Base-by-base conservation (phyloP, 2,888 invertebrate genomes). In the Drosophila demipolita region DNA sequence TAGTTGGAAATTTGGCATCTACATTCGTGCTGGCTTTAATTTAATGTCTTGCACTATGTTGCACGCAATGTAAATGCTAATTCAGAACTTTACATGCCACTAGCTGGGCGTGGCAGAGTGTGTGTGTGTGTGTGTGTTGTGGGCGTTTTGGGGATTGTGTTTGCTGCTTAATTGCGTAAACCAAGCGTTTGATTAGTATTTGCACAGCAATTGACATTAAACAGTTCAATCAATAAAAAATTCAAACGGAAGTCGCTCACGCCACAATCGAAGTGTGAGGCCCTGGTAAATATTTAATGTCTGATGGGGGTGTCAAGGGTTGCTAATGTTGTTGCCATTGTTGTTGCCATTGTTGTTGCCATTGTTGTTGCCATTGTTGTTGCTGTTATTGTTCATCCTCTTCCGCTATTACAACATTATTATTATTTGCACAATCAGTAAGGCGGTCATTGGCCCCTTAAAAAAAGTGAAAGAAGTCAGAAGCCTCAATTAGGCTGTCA, bases 401-500 rank as follows among this genome's bases (percentile, higher is more conserved):
- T 48, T 26, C 38, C 61, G 38, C 74, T 82, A 76, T 68, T 79
- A 75, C 64, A 82, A 81, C 76, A 83, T 83, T 82, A 85, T 23
- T 23, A 23, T 75, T 83, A 84, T 81, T 81, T 77, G 66, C 69
- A 73, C 77, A 63, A 73, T 66, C 62, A 55, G 40, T 55, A 63
- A 82, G 66, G 26, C 77, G 87, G 75, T 83, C 84, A 66, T 76
- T 84, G 87, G 69, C 86, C 83, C 65, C 23, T 32, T n/a, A n/a
- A n/a, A n/a, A 7, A 32, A 59, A 59, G 60, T 75, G 70, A 57
- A 80, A 76, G 73, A 78, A 86, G 79, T 84, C 75, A 73, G 80
- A 80, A 84, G 81, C 87, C 88, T 81, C 87, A 87, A 87, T 86
- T 87, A 81, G 79, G 73, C 80, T 81, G 88, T 87, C 87, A 87